These are phyloP conservation scores for Squalus acanthias DNA, from an alignment of 2,797 vertebrate species.

Conservation along the genomic window DNA sequence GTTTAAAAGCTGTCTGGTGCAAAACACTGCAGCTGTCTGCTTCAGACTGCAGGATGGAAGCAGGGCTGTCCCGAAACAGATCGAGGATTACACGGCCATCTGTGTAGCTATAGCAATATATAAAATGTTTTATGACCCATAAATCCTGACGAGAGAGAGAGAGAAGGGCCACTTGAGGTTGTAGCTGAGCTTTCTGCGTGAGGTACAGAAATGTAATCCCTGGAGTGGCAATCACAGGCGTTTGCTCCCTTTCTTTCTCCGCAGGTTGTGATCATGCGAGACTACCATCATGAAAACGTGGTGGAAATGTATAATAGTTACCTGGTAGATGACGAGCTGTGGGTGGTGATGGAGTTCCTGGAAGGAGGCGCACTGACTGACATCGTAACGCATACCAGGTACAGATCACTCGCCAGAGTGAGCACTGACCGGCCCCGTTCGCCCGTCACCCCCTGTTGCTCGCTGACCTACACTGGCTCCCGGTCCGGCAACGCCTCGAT, in stretches of 20 bases:
- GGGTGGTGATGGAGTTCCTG: slow-evolving; percentile 98
- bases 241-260: background rate
- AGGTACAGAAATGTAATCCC: background rate
- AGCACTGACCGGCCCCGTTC: background rate
- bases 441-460: too few species aligned
- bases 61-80: background rate
- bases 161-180: background rate
- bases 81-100: background rate
- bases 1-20: background rate
- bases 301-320: slow-evolving; percentile 99
- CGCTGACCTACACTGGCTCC: too few species aligned
- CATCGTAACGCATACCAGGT: slow-evolving; percentile 93
- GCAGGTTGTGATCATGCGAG: slow-evolving; percentile 94
- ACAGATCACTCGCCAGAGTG: background rate
- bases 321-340: slow-evolving; percentile 90
- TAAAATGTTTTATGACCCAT: background rate
- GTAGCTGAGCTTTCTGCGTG: background rate
- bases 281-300: slow-evolving; percentile 94
- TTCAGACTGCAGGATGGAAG: background rate
- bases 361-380: slow-evolving; percentile 89
- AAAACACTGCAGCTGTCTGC: background rate
- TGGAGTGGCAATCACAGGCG: background rate
- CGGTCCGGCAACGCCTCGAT: too few species aligned
- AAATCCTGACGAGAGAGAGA: background rate
- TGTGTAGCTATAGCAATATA: background rate